Base-by-base conservation (phyloP, 2,113 vertebrate genomes). In the Forbesichthys papilliferus region DNA sequence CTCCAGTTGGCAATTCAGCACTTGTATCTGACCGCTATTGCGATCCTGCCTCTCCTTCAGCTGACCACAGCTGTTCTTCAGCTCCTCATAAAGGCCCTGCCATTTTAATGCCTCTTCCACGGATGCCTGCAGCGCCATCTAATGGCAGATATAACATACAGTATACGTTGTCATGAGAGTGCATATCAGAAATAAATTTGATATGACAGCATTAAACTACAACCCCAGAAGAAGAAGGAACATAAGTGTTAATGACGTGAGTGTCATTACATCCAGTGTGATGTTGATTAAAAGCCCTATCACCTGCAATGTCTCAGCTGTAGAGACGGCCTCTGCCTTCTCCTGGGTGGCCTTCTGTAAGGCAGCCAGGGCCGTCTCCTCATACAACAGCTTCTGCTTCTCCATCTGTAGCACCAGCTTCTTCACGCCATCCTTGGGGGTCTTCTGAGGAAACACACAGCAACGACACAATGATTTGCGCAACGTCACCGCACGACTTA, bases 341-440 rank as follows among this genome's bases (percentile, higher is more conserved):
- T 98, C 95, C 64, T 95, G 92, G 47, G 94, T 93, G 72, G 93
- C 88, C 81, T 88, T 97, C 88, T 96, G 95, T 64, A 98, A 87
- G 5, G 93, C 90, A 5, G 92, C 90, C 83, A 96, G 89, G 58
- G 93, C 93, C 73, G 93, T 95, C 79, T 95, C 92, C 76, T 98
- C 95, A 0, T 95, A 97, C 61, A 82, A 86, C 76, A 92, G 86
- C 69, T 94, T 98, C 84, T 98, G 93, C 75, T 94, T 94, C 90
- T 98, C 96, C 95, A 97, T 96, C 78, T 96, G 93, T 55, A 95
- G 27, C 59, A 95, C 71, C 56, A 94, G 89, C 74, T 93, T 96
- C 83, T 94, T 96, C 84, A 96, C 14, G 91, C 89, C 90, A 93
- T 92, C 79, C 86, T 93, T 81, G 81, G 92, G 84, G 69, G 87